A percentile compares a stretch with the other conserved stretches of the same genome.
Conservation (phyloP, 2,797 vertebrate species). For the Garrulus glandarius region DNA sequence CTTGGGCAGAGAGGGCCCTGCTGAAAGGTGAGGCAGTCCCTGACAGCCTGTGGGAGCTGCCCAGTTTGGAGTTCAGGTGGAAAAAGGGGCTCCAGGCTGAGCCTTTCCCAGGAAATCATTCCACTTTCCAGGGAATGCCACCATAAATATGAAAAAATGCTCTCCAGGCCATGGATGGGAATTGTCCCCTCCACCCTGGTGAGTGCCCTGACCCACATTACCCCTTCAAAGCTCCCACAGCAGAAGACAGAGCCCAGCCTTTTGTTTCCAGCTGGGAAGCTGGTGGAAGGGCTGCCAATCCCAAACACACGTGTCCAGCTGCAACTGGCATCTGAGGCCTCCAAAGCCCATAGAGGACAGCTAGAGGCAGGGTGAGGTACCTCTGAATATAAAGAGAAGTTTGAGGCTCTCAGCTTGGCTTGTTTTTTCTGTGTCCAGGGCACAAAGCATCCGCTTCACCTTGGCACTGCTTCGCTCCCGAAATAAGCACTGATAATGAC, state of each 20-base stretch:
- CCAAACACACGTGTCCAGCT: not conserved
- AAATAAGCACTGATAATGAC: conserved; percentile 37
- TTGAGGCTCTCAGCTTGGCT: not conserved
- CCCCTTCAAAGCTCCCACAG: not conserved
- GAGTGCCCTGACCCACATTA: not conserved
- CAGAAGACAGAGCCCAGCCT: not conserved
- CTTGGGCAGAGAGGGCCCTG: fast-evolving
- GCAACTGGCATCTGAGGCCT: not conserved
- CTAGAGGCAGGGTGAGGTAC: not conserved
- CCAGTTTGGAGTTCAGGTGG: not conserved
- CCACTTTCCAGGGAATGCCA: not conserved
- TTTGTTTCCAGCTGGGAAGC: not conserved
- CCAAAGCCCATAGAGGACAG: not conserved
- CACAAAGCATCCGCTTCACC: not conserved
- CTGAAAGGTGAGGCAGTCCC: not conserved
- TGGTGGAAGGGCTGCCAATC: not conserved
- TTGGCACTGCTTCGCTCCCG: not conserved
- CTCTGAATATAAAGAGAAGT: not conserved
- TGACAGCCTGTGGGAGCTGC: not conserved
- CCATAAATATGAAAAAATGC: not conserved
- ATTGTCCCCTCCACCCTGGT: not conserved
- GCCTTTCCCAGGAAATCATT: not conserved
- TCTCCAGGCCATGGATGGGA: not conserved
- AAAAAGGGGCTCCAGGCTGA: not conserved
- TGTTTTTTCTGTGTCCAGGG: not conserved